A percentile compares a stretch with the other conserved stretches of the same genome.
These are phyloP conservation scores for Hesperophylax magnus DNA, from an alignment of 1,140 invertebrate species.

Conservation along the genomic window DNA sequence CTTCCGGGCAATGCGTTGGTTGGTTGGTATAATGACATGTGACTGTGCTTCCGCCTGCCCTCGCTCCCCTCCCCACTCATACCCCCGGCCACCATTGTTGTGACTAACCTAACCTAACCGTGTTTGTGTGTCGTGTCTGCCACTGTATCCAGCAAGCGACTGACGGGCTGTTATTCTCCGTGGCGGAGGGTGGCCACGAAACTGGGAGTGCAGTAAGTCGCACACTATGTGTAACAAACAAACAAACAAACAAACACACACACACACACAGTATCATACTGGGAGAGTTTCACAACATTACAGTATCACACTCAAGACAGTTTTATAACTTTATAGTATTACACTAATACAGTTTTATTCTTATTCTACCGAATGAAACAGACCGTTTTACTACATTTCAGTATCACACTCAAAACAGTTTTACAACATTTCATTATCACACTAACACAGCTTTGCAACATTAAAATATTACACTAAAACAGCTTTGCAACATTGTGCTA, in stretches of 20 bases:
- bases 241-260: slow-evolving; percentile 18
- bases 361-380: too few relatives aligned
- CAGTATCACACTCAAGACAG: too few relatives aligned
- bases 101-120: slow-evolving; percentile 3
- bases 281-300: too few relatives aligned
- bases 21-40: slow-evolving; percentile 1
- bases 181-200: slow-evolving; percentile 92
- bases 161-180: slow-evolving; percentile 82
- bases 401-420: too few relatives aligned
- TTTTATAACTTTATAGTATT: too few relatives aligned
- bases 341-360: too few relatives aligned
- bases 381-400: too few relatives aligned
- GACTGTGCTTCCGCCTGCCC: slow-evolving; percentile 50
- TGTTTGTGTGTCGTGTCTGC: slow-evolving; percentile 20
- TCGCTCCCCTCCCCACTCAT: slow-evolving; percentile 20
- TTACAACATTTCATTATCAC: too few relatives aligned
- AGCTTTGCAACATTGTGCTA: too few relatives aligned
- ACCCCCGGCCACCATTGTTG: neutral
- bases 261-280: neutral
- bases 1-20: slow-evolving; percentile 15
- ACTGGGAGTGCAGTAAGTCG: slow-evolving; percentile 94
- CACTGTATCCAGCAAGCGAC: slow-evolving; percentile 72
- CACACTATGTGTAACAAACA: slow-evolving; percentile 21
- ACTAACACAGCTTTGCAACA: too few relatives aligned
- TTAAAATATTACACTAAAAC: too few relatives aligned